These are phyloP conservation scores for Odontamblyopus rebecca DNA, from an alignment of 2,797 vertebrate species.

Conservation along the genomic window DNA sequence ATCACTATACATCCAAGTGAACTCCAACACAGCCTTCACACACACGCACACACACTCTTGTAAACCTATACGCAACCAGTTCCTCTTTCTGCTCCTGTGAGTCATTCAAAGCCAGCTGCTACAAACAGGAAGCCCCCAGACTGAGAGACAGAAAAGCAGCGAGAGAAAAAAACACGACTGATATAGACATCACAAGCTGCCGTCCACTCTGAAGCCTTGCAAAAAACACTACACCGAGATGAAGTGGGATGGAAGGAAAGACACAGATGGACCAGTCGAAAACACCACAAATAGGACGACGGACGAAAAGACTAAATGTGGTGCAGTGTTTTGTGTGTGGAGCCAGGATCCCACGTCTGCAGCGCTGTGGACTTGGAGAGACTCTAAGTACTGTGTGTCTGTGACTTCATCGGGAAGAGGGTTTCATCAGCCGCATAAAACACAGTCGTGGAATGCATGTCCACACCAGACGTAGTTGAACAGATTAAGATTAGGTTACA, in stretches of 20 bases:
- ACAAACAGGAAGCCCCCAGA: conserved; percentile 48
- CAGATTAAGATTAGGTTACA: conserved; percentile 43
- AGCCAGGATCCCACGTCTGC: conserved; percentile 28
- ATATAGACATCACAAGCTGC: conserved; percentile 74
- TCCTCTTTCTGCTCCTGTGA: conserved; percentile 38
- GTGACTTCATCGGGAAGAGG: conserved; percentile 35
- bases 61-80: conserved; percentile 36
- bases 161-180: conserved; percentile 35
- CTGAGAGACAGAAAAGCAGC: conserved; percentile 34
- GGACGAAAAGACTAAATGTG: conserved; percentile 54
- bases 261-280: conserved; percentile 59
- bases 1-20: background rate
- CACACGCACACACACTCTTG: conserved; percentile 1
- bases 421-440: conserved; percentile 48
- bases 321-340: conserved; percentile 38
- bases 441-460: conserved; percentile 30
- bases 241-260: conserved; percentile 50
- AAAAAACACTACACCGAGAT: conserved; percentile 22
- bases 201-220: conserved; percentile 56
- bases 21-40: background rate
- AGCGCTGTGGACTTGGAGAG: conserved; percentile 10
- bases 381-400: conserved; percentile 52
- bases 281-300: conserved; percentile 35
- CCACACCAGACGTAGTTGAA: conserved; percentile 28
- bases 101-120: conserved; percentile 62